These are phyloP conservation scores for Upupa epops DNA, from an alignment of 2,113 vertebrate genomes.

Conservation along the genomic window DNA sequence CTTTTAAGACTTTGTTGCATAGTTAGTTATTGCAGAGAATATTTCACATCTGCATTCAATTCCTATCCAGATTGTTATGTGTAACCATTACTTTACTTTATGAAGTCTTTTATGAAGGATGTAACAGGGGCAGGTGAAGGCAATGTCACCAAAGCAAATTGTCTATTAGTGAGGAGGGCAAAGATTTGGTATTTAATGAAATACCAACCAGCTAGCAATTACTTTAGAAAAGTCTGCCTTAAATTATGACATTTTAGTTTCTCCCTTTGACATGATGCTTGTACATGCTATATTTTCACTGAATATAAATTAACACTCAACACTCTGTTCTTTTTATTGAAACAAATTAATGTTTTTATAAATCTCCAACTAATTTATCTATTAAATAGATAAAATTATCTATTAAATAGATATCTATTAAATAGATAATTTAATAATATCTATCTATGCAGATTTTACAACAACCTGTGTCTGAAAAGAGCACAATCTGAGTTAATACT, in stretches of 20 bases:
- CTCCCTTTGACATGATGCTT: neutral
- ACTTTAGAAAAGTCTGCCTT: neutral
- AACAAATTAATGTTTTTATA: neutral
- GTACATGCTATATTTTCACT: neutral
- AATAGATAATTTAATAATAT: too few species aligned
- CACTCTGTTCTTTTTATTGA: neutral
- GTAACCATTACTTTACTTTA: neutral
- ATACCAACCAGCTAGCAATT: neutral
- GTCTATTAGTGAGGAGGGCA: neutral
- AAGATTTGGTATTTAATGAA: slow-evolving; percentile 39
- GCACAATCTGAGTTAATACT: neutral
- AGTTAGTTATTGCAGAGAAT: neutral
- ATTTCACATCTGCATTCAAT: neutral
- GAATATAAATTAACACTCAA: neutral
- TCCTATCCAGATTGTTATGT: neutral
- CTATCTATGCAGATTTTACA: neutral
- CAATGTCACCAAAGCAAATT: neutral
- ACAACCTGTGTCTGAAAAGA: neutral
- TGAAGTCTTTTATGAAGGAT: neutral
- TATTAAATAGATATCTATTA: too few species aligned
- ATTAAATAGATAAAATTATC: too few species aligned
- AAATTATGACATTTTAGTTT: neutral
- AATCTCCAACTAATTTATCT: too few species aligned
- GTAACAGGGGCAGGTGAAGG: neutral
- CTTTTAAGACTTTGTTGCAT: neutral